Base-by-base conservation (phyloP, 53 echinoderm and acorn worm species). In the Echinarachnius parma region DNA sequence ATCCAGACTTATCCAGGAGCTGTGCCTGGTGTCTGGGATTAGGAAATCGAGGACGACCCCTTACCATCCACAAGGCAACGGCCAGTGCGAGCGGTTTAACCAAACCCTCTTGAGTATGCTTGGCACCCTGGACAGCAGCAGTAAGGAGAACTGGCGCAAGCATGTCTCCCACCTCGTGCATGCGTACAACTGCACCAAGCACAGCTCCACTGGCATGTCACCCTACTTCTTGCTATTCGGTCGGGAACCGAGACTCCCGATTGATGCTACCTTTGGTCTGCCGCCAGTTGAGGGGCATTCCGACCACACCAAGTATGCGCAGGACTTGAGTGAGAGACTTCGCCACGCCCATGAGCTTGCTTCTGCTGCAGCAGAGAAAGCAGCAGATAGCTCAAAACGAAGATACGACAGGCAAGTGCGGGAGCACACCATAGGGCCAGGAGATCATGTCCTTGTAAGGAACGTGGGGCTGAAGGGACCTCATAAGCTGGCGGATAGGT, bases 41-140 rank as follows among this genome's bases (percentile, higher is more conserved):
- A 65, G 18, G 31, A 79, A 79, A 46, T 49, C 79, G 3, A 24
- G 67, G 0, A 79, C 79, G 0, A 79, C 79, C 3, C 82, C 87
- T 2, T 78, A 77, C 50, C 70, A 77, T 15, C 78, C 78, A 4
- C 87, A 82, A 39, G 78, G 82, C 18, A 77, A 87, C 46, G 54
- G 69, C 3, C 82, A 82, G 59, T 77, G 78, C 14, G 87, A 87
- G 49, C 68, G 87, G 9, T 87, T 87, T 46, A 87, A 82, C 55
- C 58, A 60, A 16, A 82, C 82, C 5, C 48, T 78, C 4, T 36
- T 87, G 14, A 62, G 49, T 32, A 54, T 87, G 74, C 75, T 87
- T 29, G 87, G 78, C 23, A 87, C 78, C 36, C 71, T 78, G 8
- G 82, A 66, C 10, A 78, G 82, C 16, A 55, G 78, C 7, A 39